Conservation (phyloP, 23 tunicate species). For the Styela plicata region DNA sequence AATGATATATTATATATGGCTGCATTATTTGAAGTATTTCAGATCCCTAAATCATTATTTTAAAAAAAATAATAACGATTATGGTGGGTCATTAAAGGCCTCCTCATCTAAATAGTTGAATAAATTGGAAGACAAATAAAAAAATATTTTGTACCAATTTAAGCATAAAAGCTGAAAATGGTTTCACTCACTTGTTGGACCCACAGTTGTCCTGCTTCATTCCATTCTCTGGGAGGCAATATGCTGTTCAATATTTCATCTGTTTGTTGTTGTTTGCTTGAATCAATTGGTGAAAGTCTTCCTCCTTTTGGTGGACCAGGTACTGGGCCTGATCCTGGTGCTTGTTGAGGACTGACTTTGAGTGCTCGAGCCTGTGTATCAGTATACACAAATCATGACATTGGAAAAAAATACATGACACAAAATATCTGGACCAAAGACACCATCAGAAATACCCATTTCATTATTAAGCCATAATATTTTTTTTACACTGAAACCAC, state of each 20-base stretch:
- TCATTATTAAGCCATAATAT: background rate
- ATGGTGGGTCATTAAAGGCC: no score
- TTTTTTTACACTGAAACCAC: background rate
- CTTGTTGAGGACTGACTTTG: constrained; percentile 85
- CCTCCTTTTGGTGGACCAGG: constrained; percentile 86
- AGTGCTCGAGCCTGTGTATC: constrained; percentile 71
- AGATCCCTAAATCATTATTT: no score
- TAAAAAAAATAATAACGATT: no score
- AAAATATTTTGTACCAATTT: no score
- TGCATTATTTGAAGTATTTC: no score
- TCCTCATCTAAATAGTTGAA: no score
- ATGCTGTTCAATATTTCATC: constrained; percentile 99
- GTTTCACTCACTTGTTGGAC: constrained; percentile 86
- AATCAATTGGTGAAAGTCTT: constrained; percentile 71
- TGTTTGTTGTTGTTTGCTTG: constrained; percentile 94
- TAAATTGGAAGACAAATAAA: no score
- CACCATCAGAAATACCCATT: no score
- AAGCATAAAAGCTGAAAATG: no score
- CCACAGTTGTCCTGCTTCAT: constrained; percentile 94
- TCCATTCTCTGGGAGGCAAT: constrained; percentile 94
- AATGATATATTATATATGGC: no score
- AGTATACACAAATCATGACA: background rate
- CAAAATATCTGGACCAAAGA: no score
- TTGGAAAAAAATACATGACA: no score
- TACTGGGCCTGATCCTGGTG: constrained; percentile 59